These are phyloP conservation scores for Idaea aversata DNA, from an alignment of 2,888 invertebrate species.

Conservation along the genomic window DNA sequence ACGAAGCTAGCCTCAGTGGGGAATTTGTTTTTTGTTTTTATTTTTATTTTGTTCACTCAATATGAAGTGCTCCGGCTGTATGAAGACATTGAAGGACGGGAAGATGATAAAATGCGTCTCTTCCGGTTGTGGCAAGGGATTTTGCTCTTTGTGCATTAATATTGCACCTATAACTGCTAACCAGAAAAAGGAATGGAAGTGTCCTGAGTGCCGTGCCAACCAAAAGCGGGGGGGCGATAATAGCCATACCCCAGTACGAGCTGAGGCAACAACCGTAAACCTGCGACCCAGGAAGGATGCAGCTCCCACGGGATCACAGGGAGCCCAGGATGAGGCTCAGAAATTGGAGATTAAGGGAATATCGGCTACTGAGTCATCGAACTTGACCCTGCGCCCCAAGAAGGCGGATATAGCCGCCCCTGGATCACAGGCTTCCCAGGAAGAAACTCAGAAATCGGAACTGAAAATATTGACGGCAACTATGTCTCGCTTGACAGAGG, in stretches of 20 bases:
- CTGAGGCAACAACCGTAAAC: too few relatives aligned
- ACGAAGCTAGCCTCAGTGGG: too few relatives aligned
- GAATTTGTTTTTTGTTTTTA: too few relatives aligned
- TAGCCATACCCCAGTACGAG: conserved; percentile 7
- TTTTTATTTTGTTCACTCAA: too few relatives aligned
- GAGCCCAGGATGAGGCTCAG: too few relatives aligned
- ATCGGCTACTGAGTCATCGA: too few relatives aligned
- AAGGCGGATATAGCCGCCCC: neutral
- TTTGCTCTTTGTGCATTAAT: conserved; percentile 8
- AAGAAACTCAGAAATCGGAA: conserved; percentile 1
- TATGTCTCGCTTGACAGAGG: conserved; percentile 8
- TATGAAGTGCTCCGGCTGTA: neutral
- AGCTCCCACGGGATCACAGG: too few relatives aligned
- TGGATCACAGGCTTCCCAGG: too few relatives aligned
- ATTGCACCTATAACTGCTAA: conserved; percentile 2
- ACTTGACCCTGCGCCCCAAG: conserved; percentile 5
- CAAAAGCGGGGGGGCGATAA: too few relatives aligned
- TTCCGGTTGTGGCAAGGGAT: conserved; percentile 7
- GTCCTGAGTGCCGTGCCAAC: conserved; percentile 7
- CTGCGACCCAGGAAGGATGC: too few relatives aligned
- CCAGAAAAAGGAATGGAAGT: conserved; percentile 5
- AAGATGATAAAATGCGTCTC: conserved; percentile 7
- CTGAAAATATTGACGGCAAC: conserved; percentile 7
- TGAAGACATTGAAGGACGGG: neutral
- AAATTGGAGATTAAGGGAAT: too few relatives aligned